Evolutionary conservation across 2,113 vertebrate species (phyloP).

Genomic region (Marcusenius ussheri): DNA sequence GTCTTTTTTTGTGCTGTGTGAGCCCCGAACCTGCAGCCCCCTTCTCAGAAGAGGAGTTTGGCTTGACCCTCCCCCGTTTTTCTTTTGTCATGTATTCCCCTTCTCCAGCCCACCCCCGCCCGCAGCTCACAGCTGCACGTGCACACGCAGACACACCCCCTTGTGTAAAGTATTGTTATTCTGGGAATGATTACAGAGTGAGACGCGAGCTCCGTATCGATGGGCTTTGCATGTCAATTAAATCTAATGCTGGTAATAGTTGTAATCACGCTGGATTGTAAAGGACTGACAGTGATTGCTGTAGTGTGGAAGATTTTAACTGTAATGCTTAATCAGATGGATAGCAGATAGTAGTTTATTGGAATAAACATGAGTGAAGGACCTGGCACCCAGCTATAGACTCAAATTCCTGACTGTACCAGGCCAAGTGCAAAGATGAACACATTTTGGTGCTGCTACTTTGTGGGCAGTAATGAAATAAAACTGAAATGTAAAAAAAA

Average conservation of each 20-base stretch:
- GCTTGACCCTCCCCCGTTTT: neutral
- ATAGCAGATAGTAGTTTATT: neutral
- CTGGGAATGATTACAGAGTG: neutral
- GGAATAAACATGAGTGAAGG: neutral
- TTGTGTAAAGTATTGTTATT: neutral
- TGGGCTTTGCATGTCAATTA: conserved; percentile 8
- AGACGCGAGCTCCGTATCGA: neutral
- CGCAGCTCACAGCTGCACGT: neutral
- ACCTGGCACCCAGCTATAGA: neutral
- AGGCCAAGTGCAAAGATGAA: neutral
- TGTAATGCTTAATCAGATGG: neutral
- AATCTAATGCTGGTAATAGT: neutral
- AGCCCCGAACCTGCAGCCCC: neutral
- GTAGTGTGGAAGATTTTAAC: neutral
- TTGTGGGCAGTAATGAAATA: neutral
- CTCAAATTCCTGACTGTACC: neutral
- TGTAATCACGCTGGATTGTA: neutral
- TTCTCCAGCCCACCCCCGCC: neutral
- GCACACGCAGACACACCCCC: neutral
- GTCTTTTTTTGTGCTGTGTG: neutral
- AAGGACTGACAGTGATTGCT: conserved; percentile 6
- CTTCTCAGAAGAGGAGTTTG: neutral
- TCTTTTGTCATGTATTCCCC: neutral
- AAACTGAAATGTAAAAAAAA: neutral
- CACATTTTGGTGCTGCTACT: neutral